phyloP scores from a whole-genome alignment of 2,797 vertebrate species.

The Spondyliosoma cantharus region DNA sequence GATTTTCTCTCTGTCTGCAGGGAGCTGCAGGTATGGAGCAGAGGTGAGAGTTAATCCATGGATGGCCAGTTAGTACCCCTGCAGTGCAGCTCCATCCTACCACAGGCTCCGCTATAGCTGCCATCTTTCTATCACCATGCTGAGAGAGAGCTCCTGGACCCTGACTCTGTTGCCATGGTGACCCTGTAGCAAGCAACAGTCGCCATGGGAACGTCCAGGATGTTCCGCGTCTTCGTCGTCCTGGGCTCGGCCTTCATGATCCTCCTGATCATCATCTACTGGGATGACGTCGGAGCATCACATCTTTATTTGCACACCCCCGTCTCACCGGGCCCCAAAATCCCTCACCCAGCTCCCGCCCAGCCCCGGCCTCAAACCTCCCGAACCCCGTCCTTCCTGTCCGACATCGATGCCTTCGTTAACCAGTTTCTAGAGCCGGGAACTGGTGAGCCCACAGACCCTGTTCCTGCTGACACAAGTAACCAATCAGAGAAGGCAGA shows the following conservation, averaged over 20 bases:
- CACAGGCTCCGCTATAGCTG: conserved; percentile 44
- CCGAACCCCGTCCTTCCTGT: conserved; percentile 78
- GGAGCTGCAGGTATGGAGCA: conserved; percentile 70
- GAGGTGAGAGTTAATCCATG: conserved; percentile 64
- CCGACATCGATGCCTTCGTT: conserved; percentile 89
- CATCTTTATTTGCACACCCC: conserved; percentile 91
- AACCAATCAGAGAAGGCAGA: conserved; percentile 85
- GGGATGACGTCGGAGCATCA: conserved; percentile 93
- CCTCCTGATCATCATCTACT: conserved; percentile 96
- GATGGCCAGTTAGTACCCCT: conserved; percentile 34
- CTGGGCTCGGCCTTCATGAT: conserved; percentile 94
- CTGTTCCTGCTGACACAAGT: conserved; percentile 65
- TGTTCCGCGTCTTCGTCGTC: conserved; percentile 91
- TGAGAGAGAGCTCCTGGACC: conserved; percentile 63
- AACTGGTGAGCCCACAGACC: conserved; percentile 83
- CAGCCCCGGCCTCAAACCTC: conserved; percentile 54
- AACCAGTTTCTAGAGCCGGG: conserved; percentile 87
- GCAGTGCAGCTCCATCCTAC: conserved; percentile 48
- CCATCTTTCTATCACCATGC: conserved; percentile 56
- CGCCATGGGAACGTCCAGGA: conserved; percentile 92
- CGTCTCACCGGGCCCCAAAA: conserved; percentile 86
- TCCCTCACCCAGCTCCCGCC: conserved; percentile 73
- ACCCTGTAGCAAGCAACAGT: conserved; percentile 69
- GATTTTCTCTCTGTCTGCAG: conserved; percentile 31
- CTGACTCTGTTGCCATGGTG: conserved; percentile 78